A percentile compares a stretch with the other conserved stretches of the same genome.
phyloP scores from a whole-genome alignment of 2,888 invertebrate species.

The Scaptomyza parva region DNA sequence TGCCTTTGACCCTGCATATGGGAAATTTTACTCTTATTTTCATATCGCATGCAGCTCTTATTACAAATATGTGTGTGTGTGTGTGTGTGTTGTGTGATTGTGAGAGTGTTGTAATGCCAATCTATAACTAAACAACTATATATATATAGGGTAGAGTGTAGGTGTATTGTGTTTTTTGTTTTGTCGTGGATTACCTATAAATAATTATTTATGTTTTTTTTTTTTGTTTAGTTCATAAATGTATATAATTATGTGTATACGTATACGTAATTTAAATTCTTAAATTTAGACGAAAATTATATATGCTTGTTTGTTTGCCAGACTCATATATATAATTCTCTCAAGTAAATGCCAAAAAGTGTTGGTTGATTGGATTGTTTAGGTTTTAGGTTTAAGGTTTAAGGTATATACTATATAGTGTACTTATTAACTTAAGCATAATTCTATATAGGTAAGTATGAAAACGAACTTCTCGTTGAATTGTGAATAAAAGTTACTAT shows the following conservation, averaged over 20 bases:
- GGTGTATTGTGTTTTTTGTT: slow-evolving; percentile 26
- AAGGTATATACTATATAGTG: slow-evolving; percentile 27
- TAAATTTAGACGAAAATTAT: slow-evolving; percentile 79
- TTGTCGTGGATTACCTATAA: slow-evolving; percentile 37
- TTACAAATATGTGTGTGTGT: slow-evolving; percentile 2
- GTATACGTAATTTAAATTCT: slow-evolving; percentile 53
- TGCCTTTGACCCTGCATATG: slow-evolving; percentile 51
- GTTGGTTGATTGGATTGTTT: slow-evolving; percentile 38
- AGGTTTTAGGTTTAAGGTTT: slow-evolving; percentile 10
- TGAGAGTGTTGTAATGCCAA: slow-evolving; percentile 51
- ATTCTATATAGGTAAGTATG: slow-evolving; percentile 64
- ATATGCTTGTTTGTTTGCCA: slow-evolving; percentile 38
- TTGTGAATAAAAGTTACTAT: slow-evolving; percentile 66
- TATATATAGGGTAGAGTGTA: slow-evolving; percentile 27
- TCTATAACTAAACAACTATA: slow-evolving; percentile 67
- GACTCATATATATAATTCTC: slow-evolving; percentile 63
- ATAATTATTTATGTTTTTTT: slow-evolving; percentile 27
- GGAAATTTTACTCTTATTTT: slow-evolving; percentile 9
- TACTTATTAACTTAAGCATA: slow-evolving; percentile 62
- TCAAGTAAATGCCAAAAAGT: slow-evolving; percentile 78
- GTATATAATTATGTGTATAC: slow-evolving; percentile 34
- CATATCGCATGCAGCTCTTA: slow-evolving; percentile 1
- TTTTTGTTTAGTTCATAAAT: slow-evolving; percentile 12
- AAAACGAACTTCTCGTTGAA: slow-evolving; percentile 57
- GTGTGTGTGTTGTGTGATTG: not conserved